phyloP scores from a whole-genome alignment of 2,797 vertebrate genomes.

The Hypotaenidia okinawae region DNA sequence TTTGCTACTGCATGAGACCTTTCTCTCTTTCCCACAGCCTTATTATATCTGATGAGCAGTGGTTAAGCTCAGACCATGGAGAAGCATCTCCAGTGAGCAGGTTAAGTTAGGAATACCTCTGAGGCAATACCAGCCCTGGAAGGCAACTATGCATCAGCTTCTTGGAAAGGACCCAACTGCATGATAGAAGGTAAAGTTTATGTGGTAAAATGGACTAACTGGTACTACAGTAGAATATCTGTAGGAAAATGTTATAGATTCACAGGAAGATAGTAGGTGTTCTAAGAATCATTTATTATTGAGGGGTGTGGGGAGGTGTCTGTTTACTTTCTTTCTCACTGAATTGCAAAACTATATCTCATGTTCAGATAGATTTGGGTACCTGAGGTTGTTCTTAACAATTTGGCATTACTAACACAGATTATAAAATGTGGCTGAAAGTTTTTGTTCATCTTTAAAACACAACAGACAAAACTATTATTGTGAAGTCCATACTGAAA shows the following conservation, averaged over 20 bases:
- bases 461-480: background rate
- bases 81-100: background rate
- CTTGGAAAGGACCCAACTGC: background rate
- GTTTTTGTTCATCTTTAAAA: background rate
- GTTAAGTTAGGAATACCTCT: background rate
- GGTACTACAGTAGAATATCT: background rate
- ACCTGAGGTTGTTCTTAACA: background rate
- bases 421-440: background rate
- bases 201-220: background rate
- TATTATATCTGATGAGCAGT: background rate
- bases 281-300: background rate
- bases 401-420: background rate
- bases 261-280: background rate
- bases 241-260: background rate
- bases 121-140: background rate
- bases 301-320: fast-evolving
- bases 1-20: background rate
- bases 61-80: background rate
- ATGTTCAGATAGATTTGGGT: background rate
- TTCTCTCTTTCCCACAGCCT: background rate
- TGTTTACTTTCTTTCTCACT: background rate
- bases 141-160: background rate
- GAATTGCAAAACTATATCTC: background rate
- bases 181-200: background rate
- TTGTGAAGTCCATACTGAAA: background rate